Conservation (phyloP, 2,797 vertebrate genomes). For the Tokudaia muenninki region DNA sequence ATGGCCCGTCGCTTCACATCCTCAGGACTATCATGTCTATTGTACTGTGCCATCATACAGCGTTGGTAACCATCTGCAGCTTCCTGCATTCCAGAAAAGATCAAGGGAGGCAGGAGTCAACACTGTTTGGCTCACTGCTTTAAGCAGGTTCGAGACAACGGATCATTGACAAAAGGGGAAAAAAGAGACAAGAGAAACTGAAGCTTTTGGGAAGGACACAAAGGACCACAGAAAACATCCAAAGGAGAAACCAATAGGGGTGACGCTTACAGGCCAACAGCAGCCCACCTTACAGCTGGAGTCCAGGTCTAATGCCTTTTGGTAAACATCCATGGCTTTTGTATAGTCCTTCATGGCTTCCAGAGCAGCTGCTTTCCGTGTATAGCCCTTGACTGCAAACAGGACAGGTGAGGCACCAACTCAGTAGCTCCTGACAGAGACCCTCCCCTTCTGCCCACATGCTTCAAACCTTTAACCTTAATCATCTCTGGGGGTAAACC, state of each 20-base stretch:
- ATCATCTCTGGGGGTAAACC: neutral
- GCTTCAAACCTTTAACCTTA: neutral
- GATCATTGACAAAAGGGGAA: rapidly evolving
- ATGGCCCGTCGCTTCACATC: constrained; percentile 96
- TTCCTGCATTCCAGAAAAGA: constrained; percentile 88
- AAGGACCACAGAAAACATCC: neutral
- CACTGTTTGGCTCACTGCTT: neutral
- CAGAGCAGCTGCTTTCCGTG: constrained; percentile 94
- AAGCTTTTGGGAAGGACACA: no score
- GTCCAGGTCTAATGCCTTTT: constrained; percentile 96
- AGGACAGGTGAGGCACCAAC: rapidly evolving
- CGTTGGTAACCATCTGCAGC: constrained; percentile 95
- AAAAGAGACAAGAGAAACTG: neutral
- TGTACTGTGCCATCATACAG: constrained; percentile 93
- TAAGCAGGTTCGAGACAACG: no score
- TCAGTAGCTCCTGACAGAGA: rapidly evolving
- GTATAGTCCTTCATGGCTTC: constrained; percentile 97
- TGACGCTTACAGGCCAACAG: no score
- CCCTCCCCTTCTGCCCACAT: rapidly evolving
- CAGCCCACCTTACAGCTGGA: constrained; percentile 93
- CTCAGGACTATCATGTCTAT: constrained; percentile 95
- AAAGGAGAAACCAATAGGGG: rapidly evolving
- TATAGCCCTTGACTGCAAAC: constrained; percentile 95
- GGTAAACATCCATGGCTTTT: constrained; percentile 96
- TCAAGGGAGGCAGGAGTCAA: neutral